Conservation (phyloP, 1,140 invertebrate genomes). For the Drosophila simulans region DNA sequence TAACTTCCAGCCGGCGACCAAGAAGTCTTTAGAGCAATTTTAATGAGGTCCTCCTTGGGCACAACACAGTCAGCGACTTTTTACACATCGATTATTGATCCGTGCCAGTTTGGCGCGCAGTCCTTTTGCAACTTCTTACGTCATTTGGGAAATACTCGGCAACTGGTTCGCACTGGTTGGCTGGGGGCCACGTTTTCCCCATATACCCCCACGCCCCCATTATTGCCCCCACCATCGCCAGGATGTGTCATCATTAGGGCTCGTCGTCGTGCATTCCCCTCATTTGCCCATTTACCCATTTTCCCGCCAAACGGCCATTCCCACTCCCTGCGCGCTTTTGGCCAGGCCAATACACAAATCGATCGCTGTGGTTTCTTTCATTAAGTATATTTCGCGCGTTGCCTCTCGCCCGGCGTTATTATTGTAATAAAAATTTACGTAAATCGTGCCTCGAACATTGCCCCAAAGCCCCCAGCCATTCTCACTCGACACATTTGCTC, state of each 20-base stretch:
- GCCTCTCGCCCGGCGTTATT: conserved; percentile 54
- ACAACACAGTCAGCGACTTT: conserved; percentile 41
- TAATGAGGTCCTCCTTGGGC: conserved; percentile 23
- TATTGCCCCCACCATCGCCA: conserved; percentile 13
- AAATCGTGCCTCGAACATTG: conserved; percentile 57
- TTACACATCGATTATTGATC: conserved; percentile 57
- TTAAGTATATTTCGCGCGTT: conserved; percentile 65
- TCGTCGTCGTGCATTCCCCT: conserved; percentile 61
- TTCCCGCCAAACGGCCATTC: not conserved
- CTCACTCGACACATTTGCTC: conserved; percentile 37
- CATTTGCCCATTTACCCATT: not conserved
- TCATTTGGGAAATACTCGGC: conserved; percentile 55
- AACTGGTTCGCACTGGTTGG: conserved; percentile 38
- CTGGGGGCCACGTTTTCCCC: conserved; percentile 1
- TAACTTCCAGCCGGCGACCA: not conserved
- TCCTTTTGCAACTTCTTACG: conserved; percentile 59
- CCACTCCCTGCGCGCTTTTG: conserved; percentile 14
- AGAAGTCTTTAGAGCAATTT: conserved; percentile 7
- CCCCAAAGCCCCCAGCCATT: conserved; percentile 4
- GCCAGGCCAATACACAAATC: conserved; percentile 73
- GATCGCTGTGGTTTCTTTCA: conserved; percentile 78
- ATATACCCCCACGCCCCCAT: not conserved
- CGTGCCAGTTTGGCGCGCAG: conserved; percentile 51
- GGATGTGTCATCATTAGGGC: conserved; percentile 78
- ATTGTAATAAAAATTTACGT: conserved; percentile 76